A percentile compares a stretch with the other conserved stretches of the same genome.
Conservation (phyloP, 2,888 invertebrate genomes). For the Drosophila hawaiiensis region DNA sequence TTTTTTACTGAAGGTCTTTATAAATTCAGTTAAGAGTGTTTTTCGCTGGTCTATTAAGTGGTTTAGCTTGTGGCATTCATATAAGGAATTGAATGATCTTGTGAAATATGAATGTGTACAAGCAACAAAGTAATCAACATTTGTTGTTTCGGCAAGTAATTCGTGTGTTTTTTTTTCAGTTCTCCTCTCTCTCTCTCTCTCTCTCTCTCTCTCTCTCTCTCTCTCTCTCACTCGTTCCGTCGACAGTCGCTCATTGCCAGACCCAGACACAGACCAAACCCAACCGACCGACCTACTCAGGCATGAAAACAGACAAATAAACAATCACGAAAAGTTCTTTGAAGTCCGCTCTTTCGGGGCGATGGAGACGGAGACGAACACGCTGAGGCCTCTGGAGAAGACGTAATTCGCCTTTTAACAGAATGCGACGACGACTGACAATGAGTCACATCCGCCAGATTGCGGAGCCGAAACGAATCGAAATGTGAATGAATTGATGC, state of each 20-base stretch:
- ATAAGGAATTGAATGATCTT: conserved; percentile 48
- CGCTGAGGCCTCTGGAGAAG: conserved; percentile 25
- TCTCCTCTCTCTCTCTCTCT: neutral
- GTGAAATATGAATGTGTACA: conserved; percentile 35
- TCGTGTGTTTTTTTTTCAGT: conserved; percentile 4
- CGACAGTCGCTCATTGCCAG: neutral
- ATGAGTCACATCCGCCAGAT: conserved; percentile 74
- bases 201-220: neutral
- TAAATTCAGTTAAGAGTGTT: conserved; percentile 20
- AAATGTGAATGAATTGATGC: conserved; percentile 54
- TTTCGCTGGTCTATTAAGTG: conserved; percentile 18
- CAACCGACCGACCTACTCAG: conserved; percentile 68
- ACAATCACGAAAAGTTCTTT: conserved; percentile 46
- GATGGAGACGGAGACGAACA: conserved; percentile 4
- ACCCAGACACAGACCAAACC: conserved; percentile 11
- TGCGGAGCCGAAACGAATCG: conserved; percentile 20
- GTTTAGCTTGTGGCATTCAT: conserved; percentile 12
- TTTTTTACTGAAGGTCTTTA: conserved; percentile 16
- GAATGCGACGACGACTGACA: conserved; percentile 47
- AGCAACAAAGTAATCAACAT: conserved; percentile 35
- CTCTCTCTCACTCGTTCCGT: neutral
- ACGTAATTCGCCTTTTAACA: conserved; percentile 49
- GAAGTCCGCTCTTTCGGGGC: neutral
- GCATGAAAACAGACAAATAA: conserved; percentile 61
- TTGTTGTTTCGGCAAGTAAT: conserved; percentile 24